Conservation (phyloP, 2,797 vertebrate species). For the Xenops minutus region DNA sequence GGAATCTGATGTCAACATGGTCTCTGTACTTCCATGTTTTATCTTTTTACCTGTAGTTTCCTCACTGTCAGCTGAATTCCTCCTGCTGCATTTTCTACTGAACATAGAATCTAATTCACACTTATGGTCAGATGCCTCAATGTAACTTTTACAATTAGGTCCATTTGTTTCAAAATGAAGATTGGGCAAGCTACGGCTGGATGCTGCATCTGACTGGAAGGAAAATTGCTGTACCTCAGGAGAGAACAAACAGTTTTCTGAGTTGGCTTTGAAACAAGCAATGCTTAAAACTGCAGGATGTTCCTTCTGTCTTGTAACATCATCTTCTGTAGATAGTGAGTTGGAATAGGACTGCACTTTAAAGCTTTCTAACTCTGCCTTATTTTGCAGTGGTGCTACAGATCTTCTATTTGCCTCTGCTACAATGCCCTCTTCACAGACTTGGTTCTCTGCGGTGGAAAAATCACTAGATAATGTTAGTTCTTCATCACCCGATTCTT, state of each 20-base stretch:
- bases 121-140: not conserved
- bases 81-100: not conserved
- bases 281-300: not conserved
- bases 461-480: not conserved
- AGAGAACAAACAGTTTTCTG: slow-evolving; percentile 62
- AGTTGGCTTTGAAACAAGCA: slow-evolving; percentile 59
- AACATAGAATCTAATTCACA: slow-evolving; percentile 20
- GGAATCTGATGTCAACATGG: not conserved
- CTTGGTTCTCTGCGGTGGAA: not conserved
- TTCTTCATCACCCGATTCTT: not conserved
- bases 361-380: not conserved
- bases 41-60: not conserved
- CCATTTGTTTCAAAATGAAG: slow-evolving; percentile 37
- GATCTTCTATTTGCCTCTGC: not conserved
- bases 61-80: not conserved
- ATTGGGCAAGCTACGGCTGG: slow-evolving; percentile 66
- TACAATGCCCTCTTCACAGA: not conserved
- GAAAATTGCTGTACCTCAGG: not conserved
- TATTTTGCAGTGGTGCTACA: not conserved
- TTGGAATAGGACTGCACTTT: not conserved
- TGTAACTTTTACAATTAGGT: not conserved
- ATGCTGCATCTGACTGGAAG: not conserved
- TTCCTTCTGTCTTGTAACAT: not conserved
- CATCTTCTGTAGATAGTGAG: not conserved
- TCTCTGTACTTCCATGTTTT: not conserved